Conservation (phyloP, 30 jellyfish, hydroid and myxozoan species). For the Chrysaora quinquecirrha region DNA sequence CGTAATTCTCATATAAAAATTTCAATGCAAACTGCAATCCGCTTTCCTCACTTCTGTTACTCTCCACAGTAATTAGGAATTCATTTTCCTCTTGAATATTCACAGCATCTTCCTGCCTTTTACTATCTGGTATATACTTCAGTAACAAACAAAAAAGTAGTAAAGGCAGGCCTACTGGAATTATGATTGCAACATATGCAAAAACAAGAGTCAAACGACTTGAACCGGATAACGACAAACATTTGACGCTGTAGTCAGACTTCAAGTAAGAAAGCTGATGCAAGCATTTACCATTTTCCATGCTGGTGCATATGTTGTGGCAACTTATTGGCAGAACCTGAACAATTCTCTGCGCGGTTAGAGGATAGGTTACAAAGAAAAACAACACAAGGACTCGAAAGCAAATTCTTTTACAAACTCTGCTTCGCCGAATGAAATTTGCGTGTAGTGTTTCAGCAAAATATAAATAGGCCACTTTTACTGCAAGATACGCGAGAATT, state of each 20-base stretch:
- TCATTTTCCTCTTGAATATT: neutral
- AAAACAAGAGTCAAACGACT: neutral
- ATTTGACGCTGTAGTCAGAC: constrained; percentile 32
- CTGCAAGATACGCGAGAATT: constrained; percentile 3
- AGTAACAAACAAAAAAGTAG: neutral
- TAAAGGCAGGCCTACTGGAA: neutral
- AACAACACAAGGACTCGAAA: neutral
- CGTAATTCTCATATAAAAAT: neutral
- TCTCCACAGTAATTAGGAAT: neutral
- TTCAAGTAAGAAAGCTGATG: constrained; percentile 18
- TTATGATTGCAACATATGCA: neutral
- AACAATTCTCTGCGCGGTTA: constrained; percentile 32
- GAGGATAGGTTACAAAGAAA: constrained; percentile 25
- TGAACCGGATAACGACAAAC: neutral
- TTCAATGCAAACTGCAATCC: neutral
- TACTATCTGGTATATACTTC: neutral
- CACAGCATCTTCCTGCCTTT: neutral
- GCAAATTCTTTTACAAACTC: neutral
- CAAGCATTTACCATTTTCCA: constrained; percentile 9
- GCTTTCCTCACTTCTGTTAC: neutral
- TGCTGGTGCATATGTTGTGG: constrained; percentile 25
- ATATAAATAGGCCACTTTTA: constrained; percentile 1
- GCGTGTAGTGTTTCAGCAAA: neutral
- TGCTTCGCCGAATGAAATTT: neutral
- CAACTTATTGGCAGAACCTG: constrained; percentile 55